Base-by-base conservation (phyloP, 2,888 invertebrate species). In the Dorcus hopei region DNA sequence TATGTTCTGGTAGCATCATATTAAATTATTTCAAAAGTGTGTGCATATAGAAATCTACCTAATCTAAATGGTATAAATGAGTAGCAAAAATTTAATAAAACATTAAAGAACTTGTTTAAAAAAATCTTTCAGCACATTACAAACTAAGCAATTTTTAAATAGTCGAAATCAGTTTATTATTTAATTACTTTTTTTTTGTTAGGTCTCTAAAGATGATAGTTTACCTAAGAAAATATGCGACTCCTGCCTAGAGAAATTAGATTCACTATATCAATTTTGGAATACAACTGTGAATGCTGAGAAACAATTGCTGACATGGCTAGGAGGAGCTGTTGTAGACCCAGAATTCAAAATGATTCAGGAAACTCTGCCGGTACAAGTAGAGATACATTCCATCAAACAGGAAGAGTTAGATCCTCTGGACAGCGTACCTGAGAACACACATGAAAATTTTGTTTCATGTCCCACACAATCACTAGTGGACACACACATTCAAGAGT, bases 221-320 rank as follows among this genome's bases (percentile, higher is more conserved):
- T 79, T 89, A 70, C 88, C 89, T 52, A 87, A 88, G 77, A 87
- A 85, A 74, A 85, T 89, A 68, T 89, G 89, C 73, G 85, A 87
- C 75, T 84, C 82, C 65, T 89, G 89, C 75, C 85, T 85, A 75
- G 85, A 84, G 73, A 88, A 87, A 81, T 82, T 89, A 72, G 88
- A 88, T 71, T 83, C 86, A 75, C 81, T 86, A 68, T 88, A 88
- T 76, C 84, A 87, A 75, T 89, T 89, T 77, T 87, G 87, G 80
- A 88, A 86, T 71, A 85, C 85, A 68, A 83, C 86, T 51, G 83
- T 84, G 8, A 87, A 84, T 75, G 83, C 86, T 40, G 88, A 88
- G 70, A 85, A 85, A 65, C 77, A 78, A 61, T 67, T 79, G 54
- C 59, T 76, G 58, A 65, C 72, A 65, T 79, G 77, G 78, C 61